Base-by-base conservation (phyloP, 2,888 invertebrate species). In the Drosophila basisetae region DNA sequence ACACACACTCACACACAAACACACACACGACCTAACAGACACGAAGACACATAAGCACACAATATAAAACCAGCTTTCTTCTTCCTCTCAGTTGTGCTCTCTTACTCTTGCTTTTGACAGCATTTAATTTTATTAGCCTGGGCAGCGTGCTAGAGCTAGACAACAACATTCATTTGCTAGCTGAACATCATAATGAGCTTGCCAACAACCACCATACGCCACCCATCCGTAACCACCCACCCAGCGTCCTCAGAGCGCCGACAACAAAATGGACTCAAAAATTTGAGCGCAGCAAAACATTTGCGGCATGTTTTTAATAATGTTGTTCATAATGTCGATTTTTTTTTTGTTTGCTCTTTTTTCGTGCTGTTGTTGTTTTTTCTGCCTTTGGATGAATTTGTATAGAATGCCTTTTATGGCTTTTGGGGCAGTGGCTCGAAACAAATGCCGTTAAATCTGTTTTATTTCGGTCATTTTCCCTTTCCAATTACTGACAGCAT, bases 301-400 rank as follows among this genome's bases (percentile, higher is more conserved):
- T 91, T 91, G 92, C 80, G 92, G 91, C 85, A 90, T 91, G 91
- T 90, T 91, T 92, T 89, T 90, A 91, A 90, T 90, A 91, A 92
- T 90, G 89, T 84, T 87, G 89, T 82, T 84, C 82, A 79, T 83
- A 86, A 90, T 86, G 86, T 90, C 54, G 79, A 77, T 82, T 76
- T 74, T 90, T 77, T 30, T n/a, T 31, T 1, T 22, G 22, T 28
- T 31, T 50, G 28, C 59, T 68, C 60, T 72, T 53, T 72, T 78
- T 37, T 39, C 39, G 43, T 49, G 25, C 61, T 73, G 25, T 55
- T 73, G 47, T 28, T 72, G 61, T 56, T 55, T 53, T 55, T 63
- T 28, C 50, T 31, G 59, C 65, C 61, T 77, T 76, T 53, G 53
- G 30, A 58, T 73, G 82, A 61, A 75, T 75, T 71, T 80, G 60